These are phyloP conservation scores for Astur gentilis DNA, from an alignment of 2,113 vertebrate species.

Conservation along the genomic window DNA sequence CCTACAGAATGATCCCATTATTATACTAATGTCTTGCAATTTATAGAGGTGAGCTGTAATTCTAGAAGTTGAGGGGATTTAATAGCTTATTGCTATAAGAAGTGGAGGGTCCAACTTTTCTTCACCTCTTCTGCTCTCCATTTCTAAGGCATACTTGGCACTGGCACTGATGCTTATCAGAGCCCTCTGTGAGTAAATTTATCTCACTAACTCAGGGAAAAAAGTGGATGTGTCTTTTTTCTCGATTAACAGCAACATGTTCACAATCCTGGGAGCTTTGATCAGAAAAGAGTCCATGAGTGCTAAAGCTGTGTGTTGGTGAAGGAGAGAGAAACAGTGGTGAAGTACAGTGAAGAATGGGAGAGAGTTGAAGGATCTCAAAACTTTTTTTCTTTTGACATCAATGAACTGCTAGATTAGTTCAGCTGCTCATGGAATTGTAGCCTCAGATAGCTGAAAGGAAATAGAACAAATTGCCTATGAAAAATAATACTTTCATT, in stretches of 20 bases:
- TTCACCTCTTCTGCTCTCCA: background rate
- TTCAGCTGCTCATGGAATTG: background rate
- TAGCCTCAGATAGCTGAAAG: background rate
- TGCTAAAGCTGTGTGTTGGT: background rate
- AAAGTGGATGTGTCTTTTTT: background rate
- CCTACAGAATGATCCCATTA: background rate
- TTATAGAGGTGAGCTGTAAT: background rate
- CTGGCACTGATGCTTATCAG: background rate
- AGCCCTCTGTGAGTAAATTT: background rate
- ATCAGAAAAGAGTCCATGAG: background rate
- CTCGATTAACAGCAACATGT: background rate
- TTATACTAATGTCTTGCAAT: background rate
- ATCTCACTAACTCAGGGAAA: background rate
- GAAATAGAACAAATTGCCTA: background rate
- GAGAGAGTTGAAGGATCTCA: background rate
- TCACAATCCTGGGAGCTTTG: background rate
- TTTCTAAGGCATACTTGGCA: background rate
- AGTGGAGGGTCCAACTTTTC: background rate
- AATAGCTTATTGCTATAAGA: background rate
- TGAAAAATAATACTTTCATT: background rate
- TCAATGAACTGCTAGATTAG: background rate
- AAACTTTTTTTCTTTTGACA: background rate
- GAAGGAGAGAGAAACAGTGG: background rate
- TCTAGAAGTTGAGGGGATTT: background rate
- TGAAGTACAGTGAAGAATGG: background rate